phyloP scores from a whole-genome alignment of 2,113 vertebrate genomes.

The Eclectus roratus region DNA sequence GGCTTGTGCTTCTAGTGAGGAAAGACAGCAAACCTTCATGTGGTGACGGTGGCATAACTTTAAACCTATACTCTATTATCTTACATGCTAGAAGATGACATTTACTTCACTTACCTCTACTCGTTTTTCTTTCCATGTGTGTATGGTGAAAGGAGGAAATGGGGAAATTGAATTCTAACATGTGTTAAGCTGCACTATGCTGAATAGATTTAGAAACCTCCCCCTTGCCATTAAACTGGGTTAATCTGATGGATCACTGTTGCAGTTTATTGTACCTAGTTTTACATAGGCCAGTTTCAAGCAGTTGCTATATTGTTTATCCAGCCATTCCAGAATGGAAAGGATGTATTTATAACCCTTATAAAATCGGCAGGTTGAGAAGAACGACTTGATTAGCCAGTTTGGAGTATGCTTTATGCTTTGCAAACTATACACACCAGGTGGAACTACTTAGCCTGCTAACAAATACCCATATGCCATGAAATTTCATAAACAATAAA shows the following conservation, averaged over 20 bases:
- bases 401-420: background rate
- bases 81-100: background rate
- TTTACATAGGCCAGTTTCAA: background rate
- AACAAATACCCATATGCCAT: conserved; percentile 33
- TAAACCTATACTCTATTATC: background rate
- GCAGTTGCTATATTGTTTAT: background rate
- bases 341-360: background rate
- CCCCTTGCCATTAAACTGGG: background rate
- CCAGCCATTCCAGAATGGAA: background rate
- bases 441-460: conserved; percentile 18
- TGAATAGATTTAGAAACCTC: background rate
- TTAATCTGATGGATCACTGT: background rate
- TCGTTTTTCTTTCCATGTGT: background rate
- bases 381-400: conserved; percentile 15
- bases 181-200: background rate
- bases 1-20: background rate
- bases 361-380: conserved; percentile 20
- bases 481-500: conserved; percentile 36
- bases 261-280: background rate
- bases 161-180: background rate
- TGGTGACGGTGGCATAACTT: background rate
- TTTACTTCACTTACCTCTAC: background rate
- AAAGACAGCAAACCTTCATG: background rate
- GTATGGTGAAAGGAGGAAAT: background rate
- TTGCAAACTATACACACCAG: conserved; percentile 22